Evolutionary conservation across 1,140 invertebrate genomes (phyloP), one percentile per base, ranked within the genome.

Genomic region (Pinna nobilis): DNA sequence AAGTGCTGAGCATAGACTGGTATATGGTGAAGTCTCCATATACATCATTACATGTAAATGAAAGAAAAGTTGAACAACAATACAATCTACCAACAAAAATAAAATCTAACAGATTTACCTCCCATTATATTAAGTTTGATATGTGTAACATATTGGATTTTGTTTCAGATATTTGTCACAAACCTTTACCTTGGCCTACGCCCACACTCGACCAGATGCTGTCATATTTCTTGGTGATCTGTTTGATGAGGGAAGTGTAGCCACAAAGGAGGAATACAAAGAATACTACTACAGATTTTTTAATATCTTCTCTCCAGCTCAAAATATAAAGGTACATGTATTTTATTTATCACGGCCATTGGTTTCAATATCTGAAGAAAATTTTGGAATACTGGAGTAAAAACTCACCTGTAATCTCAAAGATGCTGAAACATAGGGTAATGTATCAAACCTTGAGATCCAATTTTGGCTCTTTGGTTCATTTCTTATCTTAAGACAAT

Each of bases 191-290:
- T 88, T 92, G 74, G 95, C 94, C 4, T 84, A 94, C 28, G 88
- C 91, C 35, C 92, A 94, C 88, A 91, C 93, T n/a, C 89, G 94
- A 74, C 96, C 96, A 35, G 92, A 97, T 90, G 91, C 95, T n/a
- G 91, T 98, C 63, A 91, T 95, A 55, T 98, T 96, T 89, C 89
- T 98, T 30, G 97, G 97, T 4, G 96, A 98, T 89, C 90, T 97
- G 53, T 94, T 97, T 90, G 96, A 98, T 87, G 96, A 98, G 90
- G 96, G 96, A 0, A 95, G 94, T 68, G 92, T 94, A 68, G 92
- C 95, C 0, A 91, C 90, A 53, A 86, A 91, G 69, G 87, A 91
- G 71, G 91, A 95, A 80, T 97, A 88, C 70, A 59, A 80, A 32
- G 74, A 75, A 41, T 88, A 87, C 55, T 72, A 85, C 15, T 20